phyloP scores from a whole-genome alignment of 2,888 invertebrate genomes.

The Acanthopleura granulata region DNA sequence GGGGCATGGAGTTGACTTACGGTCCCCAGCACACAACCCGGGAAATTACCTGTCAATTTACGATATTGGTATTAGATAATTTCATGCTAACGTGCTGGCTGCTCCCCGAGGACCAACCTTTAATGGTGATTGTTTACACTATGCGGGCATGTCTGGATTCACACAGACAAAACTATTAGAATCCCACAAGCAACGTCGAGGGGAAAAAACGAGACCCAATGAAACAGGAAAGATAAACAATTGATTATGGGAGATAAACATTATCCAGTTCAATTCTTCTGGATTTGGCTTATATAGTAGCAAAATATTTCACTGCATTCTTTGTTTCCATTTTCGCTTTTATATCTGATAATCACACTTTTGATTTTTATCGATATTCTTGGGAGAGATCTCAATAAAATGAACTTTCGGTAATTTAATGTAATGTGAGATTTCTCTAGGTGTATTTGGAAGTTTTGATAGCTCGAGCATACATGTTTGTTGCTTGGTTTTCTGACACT shows the following conservation, averaged over 20 bases:
- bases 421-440: neutral
- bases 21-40: neutral
- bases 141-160: neutral
- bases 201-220: no score
- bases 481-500: no score
- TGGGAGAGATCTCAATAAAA: neutral
- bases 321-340: neutral
- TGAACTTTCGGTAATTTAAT: no score
- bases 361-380: neutral
- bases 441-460: no score
- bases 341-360: neutral
- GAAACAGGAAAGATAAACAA: no score
- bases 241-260: no score
- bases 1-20: neutral
- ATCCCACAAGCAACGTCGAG: no score
- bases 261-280: no score
- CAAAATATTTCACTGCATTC: neutral
- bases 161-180: neutral
- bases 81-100: neutral
- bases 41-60: conserved; percentile 10
- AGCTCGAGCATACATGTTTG: no score
- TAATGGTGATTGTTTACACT: neutral
- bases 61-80: neutral
- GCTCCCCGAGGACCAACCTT: neutral
- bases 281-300: no score